Evolutionary conservation across 2,888 invertebrate genomes (phyloP), one percentile per base, ranked within the genome.

Genomic region (Drosophila affinis): DNA sequence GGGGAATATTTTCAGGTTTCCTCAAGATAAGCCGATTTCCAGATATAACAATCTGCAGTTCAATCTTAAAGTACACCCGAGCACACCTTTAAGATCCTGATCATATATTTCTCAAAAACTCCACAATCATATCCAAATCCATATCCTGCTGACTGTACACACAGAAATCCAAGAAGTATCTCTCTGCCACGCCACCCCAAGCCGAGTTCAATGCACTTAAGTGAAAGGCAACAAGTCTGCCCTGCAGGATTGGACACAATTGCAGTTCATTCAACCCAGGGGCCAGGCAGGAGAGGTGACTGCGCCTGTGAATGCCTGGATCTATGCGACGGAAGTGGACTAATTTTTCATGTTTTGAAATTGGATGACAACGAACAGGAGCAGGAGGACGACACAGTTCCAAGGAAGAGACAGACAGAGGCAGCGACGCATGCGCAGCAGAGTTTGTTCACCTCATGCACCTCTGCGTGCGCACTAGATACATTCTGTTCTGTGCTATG

Each of bases 281-380:
- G 55, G 49, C 49, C 67, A 21, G 67, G 67, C 67, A 21, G 49
- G 4, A 44, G 67, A 67, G 67, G 65, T 67, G 65, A 57, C 44
- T 62, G 49, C 29, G 62, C 49, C 29, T 61, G 9, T 27, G 61
- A 45, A 21, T 49, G 58, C 54, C 59, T 46, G n/a, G 47, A 54
- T 44, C 52, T 53, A 53, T 56, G 54, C 67, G 55, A 69, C 84
- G 80, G 80, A 78, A 78, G 71, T 68, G 75, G 57, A 76, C 69
- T 78, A 75, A 85, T 77, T 81, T 85, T 81, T 85, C 76, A 87
- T 88, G 86, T 86, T 78, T 79, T 81, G 65, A 75, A 79, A 83
- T 83, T 70, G 70, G 75, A 86, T 77, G 86, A 81, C 78, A 78
- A 59, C 72, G 39, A 59, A 76, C 67, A 70, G 65, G 67, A 24